phyloP scores from a whole-genome alignment of 1,140 invertebrate species.

The Drosophila elegans region DNA sequence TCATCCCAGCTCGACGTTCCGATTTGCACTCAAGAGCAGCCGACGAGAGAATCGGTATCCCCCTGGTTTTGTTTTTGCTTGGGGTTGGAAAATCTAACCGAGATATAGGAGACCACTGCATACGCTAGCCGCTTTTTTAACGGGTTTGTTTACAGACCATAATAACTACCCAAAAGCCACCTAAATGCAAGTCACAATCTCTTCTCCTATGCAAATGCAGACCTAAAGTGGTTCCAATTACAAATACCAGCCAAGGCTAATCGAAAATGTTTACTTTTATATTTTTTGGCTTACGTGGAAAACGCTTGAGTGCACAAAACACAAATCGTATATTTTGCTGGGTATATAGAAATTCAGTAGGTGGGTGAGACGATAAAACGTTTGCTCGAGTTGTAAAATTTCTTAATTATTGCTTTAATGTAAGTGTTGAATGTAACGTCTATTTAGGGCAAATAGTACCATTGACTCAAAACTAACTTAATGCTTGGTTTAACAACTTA shows the following conservation, averaged over 20 bases:
- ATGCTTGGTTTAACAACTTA: background rate
- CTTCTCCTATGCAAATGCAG: background rate
- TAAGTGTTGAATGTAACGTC: background rate
- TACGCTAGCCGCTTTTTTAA: slow-evolving; percentile 13
- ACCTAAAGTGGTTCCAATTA: slow-evolving; percentile 6
- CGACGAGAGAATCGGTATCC: slow-evolving; percentile 20
- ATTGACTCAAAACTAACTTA: background rate
- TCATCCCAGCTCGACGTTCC: slow-evolving; percentile 69
- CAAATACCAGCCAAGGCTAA: slow-evolving; percentile 28
- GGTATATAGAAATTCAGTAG: slow-evolving; percentile 7
- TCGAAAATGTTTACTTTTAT: slow-evolving; percentile 3
- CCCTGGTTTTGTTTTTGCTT: slow-evolving; percentile 3
- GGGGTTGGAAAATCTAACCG: slow-evolving; percentile 25
- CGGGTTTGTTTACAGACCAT: background rate
- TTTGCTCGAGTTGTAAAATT: slow-evolving; percentile 2
- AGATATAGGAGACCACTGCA: slow-evolving; percentile 18
- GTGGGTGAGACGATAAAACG: background rate
- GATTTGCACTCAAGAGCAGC: slow-evolving; percentile 68
- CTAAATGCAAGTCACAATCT: background rate
- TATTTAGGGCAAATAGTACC: background rate
- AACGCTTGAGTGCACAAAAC: slow-evolving; percentile 57
- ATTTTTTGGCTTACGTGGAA: slow-evolving; percentile 22
- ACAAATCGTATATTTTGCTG: background rate
- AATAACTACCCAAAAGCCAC: background rate
- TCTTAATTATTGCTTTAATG: slow-evolving; percentile 3